These are phyloP conservation scores for Troilus luridus DNA, from an alignment of 2,888 invertebrate species.

Conservation along the genomic window DNA sequence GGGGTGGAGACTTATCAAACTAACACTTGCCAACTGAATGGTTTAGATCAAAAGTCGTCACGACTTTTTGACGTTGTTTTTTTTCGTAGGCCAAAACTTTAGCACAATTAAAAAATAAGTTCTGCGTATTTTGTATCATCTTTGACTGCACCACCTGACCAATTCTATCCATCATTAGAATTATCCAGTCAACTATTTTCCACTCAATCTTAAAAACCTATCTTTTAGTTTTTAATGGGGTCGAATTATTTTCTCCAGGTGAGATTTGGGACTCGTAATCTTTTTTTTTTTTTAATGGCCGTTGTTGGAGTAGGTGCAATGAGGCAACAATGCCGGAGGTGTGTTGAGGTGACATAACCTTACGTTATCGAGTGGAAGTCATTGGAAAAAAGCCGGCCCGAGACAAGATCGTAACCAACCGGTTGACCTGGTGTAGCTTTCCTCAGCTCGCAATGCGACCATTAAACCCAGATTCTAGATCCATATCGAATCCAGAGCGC, in stretches of 20 bases:
- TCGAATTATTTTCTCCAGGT: background rate
- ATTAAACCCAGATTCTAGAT: conserved; percentile 14
- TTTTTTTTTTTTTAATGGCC: background rate
- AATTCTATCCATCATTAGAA: too few relatives aligned
- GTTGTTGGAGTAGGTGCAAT: background rate
- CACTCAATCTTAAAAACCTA: too few relatives aligned
- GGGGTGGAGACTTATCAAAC: too few relatives aligned
- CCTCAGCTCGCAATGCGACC: background rate
- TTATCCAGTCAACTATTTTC: too few relatives aligned
- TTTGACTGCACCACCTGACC: too few relatives aligned
- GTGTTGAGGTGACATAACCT: background rate
- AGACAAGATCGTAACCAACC: conserved; percentile 12
- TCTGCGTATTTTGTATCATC: too few relatives aligned
- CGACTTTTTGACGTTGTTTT: too few relatives aligned
- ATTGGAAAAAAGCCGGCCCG: background rate
- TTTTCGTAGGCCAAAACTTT: too few relatives aligned
- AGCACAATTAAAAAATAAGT: too few relatives aligned
- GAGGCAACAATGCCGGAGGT: background rate
- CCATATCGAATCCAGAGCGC: conserved; percentile 3
- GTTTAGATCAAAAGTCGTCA: too few relatives aligned
- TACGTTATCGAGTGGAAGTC: background rate
- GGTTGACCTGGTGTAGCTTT: background rate
- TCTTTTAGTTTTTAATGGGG: background rate
- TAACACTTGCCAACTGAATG: too few relatives aligned
- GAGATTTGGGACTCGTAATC: background rate